These are phyloP conservation scores for Aspidapion aeneum DNA, from an alignment of 2,888 invertebrate species.

Conservation along the genomic window DNA sequence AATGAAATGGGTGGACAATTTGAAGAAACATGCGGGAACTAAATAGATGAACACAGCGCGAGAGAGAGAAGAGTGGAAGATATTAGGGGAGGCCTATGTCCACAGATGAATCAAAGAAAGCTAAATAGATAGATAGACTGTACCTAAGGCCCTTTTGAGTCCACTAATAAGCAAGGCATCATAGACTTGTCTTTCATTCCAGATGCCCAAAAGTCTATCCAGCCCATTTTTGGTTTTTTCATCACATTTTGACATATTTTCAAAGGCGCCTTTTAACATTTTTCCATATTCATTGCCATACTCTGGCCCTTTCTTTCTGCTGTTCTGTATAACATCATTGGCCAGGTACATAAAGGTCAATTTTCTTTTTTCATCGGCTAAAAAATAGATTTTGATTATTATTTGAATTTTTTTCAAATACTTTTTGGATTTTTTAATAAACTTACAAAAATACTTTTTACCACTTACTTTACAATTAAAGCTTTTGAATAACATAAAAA, in stretches of 20 bases:
- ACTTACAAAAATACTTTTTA: background rate
- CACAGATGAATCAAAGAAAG: no score
- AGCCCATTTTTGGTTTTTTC: slow-evolving; percentile 80
- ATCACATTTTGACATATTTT: slow-evolving; percentile 75
- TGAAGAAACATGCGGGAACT: no score
- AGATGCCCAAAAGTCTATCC: slow-evolving; percentile 80
- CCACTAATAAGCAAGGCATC: slow-evolving; percentile 76
- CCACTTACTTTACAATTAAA: background rate
- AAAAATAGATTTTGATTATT: no score
- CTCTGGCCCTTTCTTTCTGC: slow-evolving; percentile 96
- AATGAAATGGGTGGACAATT: no score
- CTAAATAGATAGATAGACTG: no score
- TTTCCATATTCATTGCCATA: slow-evolving; percentile 85
- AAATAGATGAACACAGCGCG: no score
- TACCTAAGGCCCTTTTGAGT: slow-evolving; percentile 67
- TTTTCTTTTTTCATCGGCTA: slow-evolving; percentile 82
- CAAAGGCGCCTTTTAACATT: slow-evolving; percentile 77
- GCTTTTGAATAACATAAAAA: no score
- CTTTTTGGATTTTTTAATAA: no score
- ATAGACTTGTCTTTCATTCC: slow-evolving; percentile 91
- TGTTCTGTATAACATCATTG: slow-evolving; percentile 99
- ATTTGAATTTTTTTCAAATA: no score
- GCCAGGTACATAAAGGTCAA: slow-evolving; percentile 96
- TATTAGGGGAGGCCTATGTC: no score
- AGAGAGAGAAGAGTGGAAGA: no score